These are phyloP conservation scores for Dicranocentrus wangi DNA, from an alignment of 2,888 invertebrate species.

Conservation along the genomic window DNA sequence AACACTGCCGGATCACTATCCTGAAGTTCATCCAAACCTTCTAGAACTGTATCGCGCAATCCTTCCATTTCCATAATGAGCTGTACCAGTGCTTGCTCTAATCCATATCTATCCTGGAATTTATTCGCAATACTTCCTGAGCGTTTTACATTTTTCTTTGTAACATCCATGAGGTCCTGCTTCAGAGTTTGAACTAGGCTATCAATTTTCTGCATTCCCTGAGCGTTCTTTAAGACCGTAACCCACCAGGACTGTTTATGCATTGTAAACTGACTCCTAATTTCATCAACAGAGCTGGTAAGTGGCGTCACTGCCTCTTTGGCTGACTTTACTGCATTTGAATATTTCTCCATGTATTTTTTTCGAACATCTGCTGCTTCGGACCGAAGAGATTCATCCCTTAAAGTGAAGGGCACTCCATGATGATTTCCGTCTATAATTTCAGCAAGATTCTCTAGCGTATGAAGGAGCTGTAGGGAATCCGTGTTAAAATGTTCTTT, in stretches of 20 bases:
- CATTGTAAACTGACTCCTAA: slow-evolving; percentile 69
- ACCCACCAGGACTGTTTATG: slow-evolving; percentile 75
- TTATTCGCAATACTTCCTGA: slow-evolving; percentile 60
- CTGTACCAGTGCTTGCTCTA: slow-evolving; percentile 74
- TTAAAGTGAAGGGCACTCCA: slow-evolving; percentile 77
- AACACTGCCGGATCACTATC: slow-evolving; percentile 74
- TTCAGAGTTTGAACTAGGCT: slow-evolving; percentile 66
- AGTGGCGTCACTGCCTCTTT: slow-evolving; percentile 46
- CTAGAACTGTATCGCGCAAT: slow-evolving; percentile 74
- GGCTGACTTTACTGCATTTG: slow-evolving; percentile 67
- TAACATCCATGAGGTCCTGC: slow-evolving; percentile 63
- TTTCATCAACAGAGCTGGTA: slow-evolving; percentile 68
- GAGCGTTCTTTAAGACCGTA: slow-evolving; percentile 75
- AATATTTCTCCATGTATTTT: slow-evolving; percentile 78
- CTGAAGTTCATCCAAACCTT: slow-evolving; percentile 74
- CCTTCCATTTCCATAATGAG: slow-evolving; percentile 74
- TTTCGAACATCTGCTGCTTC: slow-evolving; percentile 78
- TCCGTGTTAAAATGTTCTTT: slow-evolving; percentile 78
- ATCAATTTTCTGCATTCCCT: slow-evolving; percentile 52
- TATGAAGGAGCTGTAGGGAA: slow-evolving; percentile 81
- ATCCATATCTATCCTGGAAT: slow-evolving; percentile 74
- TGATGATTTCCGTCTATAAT: slow-evolving; percentile 75
- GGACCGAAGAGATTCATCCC: slow-evolving; percentile 76
- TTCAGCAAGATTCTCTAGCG: slow-evolving; percentile 81
- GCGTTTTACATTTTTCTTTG: slow-evolving; percentile 51